phyloP scores from a whole-genome alignment of 92 coral and sea anemone genomes.

The Meandrina meandrites region DNA sequence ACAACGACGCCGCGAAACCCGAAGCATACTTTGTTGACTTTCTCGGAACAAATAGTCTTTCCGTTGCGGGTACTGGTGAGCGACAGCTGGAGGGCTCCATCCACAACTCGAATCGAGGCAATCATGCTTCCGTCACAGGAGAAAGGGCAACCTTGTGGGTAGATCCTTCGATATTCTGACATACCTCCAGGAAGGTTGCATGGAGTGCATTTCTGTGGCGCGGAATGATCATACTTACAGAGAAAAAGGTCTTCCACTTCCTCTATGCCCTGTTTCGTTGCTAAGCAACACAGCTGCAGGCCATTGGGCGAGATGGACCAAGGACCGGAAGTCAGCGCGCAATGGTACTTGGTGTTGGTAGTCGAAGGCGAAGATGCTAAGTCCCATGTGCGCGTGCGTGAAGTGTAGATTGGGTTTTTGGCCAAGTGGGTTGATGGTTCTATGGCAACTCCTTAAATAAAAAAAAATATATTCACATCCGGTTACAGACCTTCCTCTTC shows the following conservation, averaged over 20 bases:
- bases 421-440: constrained; percentile 42
- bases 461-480: neutral
- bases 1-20: constrained; percentile 61
- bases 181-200: constrained; percentile 51
- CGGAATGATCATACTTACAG: constrained; percentile 28
- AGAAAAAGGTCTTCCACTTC: constrained; percentile 57
- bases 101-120: constrained; percentile 48
- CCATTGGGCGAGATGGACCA: constrained; percentile 71
- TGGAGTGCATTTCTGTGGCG: constrained; percentile 37
- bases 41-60: constrained; percentile 45
- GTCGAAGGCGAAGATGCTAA: constrained; percentile 48
- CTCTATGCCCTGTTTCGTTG: constrained; percentile 40
- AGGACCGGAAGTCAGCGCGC: constrained; percentile 70
- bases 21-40: constrained; percentile 37
- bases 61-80: constrained; percentile 42
- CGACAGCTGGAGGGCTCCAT: constrained; percentile 40
- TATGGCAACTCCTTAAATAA: constrained; percentile 46
- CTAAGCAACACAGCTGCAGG: constrained; percentile 53
- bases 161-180: constrained; percentile 60
- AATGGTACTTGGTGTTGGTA: constrained; percentile 45
- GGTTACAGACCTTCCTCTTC: neutral
- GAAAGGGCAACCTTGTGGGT: constrained; percentile 63
- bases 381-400: constrained; percentile 64
- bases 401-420: constrained; percentile 45
- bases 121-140: constrained; percentile 61